phyloP scores from a whole-genome alignment of 2,888 invertebrate species.

The Eristalis intricaria region DNA sequence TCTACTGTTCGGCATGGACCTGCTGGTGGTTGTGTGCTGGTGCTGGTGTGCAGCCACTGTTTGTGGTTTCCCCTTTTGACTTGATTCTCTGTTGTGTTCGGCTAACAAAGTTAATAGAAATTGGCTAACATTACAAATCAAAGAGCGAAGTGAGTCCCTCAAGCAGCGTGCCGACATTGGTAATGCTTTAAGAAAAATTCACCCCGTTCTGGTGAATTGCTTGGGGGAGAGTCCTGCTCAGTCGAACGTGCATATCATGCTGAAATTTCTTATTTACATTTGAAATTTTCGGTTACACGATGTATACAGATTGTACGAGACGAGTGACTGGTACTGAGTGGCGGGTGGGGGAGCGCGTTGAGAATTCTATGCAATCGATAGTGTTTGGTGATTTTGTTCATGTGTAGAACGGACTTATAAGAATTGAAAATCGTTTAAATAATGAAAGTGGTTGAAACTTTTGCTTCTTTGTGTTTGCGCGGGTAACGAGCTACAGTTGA shows the following conservation, averaged over 20 bases:
- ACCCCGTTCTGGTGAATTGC: neutral
- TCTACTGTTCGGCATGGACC: neutral
- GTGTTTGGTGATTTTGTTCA: slow-evolving; percentile 47
- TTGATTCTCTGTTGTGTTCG: slow-evolving; percentile 44
- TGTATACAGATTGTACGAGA: slow-evolving; percentile 21
- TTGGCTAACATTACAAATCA: slow-evolving; percentile 60
- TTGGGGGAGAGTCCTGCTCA: neutral
- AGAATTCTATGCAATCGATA: slow-evolving; percentile 50
- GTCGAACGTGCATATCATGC: slow-evolving; percentile 55
- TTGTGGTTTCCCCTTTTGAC: slow-evolving; percentile 44
- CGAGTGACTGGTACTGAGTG: neutral
- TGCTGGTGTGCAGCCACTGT: slow-evolving; percentile 8
- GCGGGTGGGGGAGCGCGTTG: neutral
- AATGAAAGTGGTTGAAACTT: slow-evolving; percentile 41
- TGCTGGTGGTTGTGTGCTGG: neutral
- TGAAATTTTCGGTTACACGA: slow-evolving; percentile 34
- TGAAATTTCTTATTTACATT: slow-evolving; percentile 67
- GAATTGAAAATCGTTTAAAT: slow-evolving; percentile 48
- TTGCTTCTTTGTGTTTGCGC: neutral
- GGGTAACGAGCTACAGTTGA: neutral
- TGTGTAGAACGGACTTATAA: slow-evolving; percentile 31
- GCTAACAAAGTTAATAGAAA: slow-evolving; percentile 68
- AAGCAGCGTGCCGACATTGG: slow-evolving; percentile 25
- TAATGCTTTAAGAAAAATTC: slow-evolving; percentile 13
- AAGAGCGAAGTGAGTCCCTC: slow-evolving; percentile 39